phyloP scores from a whole-genome alignment of 2,113 vertebrate genomes.

The Xyrauchen texanus region DNA sequence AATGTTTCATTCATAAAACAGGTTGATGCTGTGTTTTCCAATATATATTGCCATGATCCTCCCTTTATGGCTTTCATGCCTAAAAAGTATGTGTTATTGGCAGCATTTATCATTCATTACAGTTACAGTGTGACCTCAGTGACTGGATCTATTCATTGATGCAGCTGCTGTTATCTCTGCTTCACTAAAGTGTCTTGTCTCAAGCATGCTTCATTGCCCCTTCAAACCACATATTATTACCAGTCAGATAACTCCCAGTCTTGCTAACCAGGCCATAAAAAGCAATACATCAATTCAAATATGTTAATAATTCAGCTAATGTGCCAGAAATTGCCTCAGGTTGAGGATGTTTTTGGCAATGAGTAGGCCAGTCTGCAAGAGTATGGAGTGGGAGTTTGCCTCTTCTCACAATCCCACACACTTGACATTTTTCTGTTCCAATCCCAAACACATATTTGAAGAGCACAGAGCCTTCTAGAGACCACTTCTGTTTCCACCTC shows the following conservation, averaged over 20 bases:
- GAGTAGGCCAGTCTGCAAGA: conserved; percentile 22
- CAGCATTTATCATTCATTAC: neutral
- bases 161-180: neutral
- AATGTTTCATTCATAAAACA: neutral
- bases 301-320: conserved; percentile 35
- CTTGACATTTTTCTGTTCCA: conserved; percentile 45
- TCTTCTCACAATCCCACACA: conserved; percentile 1
- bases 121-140: conserved; percentile 26
- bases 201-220: conserved; percentile 10
- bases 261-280: conserved; percentile 21
- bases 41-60: neutral
- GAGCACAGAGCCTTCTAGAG: conserved; percentile 13
- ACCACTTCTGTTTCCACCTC: conserved; percentile 35
- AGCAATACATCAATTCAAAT: conserved; percentile 26
- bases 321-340: conserved; percentile 19
- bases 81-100: neutral
- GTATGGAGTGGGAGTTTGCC: conserved; percentile 5
- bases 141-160: too few species aligned
- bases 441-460: conserved; percentile 26
- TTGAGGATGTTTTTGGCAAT: conserved; percentile 14
- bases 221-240: conserved; percentile 7
- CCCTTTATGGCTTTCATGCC: neutral
- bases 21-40: conserved; percentile 11
- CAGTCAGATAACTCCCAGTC: neutral
- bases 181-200: neutral